These are phyloP conservation scores for Lucilia sericata DNA, from an alignment of 1,140 invertebrate species.

Conservation along the genomic window DNA sequence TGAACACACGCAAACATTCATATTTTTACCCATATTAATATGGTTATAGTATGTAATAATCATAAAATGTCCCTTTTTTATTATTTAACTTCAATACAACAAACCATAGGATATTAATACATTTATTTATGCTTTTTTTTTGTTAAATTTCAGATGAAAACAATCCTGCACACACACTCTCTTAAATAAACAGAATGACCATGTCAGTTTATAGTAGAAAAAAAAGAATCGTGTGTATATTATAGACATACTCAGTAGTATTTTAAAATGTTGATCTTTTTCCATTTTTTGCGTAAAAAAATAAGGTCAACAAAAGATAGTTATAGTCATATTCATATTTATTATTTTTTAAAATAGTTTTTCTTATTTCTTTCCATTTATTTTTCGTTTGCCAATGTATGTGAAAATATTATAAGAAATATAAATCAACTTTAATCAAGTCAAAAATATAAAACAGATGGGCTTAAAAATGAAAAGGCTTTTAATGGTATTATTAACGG, in stretches of 20 bases:
- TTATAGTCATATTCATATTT: background rate
- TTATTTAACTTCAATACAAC: background rate
- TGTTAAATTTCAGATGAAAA: background rate
- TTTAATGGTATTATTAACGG: background rate
- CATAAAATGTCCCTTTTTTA: slow-evolving; percentile 2
- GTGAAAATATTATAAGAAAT: background rate
- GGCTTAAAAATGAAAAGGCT: background rate
- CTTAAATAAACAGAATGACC: background rate
- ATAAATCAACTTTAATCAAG: slow-evolving; percentile 3
- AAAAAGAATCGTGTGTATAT: background rate
- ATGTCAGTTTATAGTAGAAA: background rate
- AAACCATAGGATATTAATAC: background rate
- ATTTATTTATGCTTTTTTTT: background rate
- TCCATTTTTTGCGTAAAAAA: background rate
- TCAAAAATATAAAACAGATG: background rate
- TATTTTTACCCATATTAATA: too few relatives aligned
- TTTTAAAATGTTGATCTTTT: too few relatives aligned
- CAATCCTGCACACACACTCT: too few relatives aligned
- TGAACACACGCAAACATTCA: too few relatives aligned
- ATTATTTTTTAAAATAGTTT: background rate
- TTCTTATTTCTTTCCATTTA: too few relatives aligned
- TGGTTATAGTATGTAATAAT: background rate
- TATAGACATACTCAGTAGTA: background rate
- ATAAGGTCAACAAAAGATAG: slow-evolving; percentile 6
- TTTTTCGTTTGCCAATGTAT: background rate